phyloP scores from a whole-genome alignment of 2,113 vertebrate genomes.

The Tachuris rubrigastra region DNA sequence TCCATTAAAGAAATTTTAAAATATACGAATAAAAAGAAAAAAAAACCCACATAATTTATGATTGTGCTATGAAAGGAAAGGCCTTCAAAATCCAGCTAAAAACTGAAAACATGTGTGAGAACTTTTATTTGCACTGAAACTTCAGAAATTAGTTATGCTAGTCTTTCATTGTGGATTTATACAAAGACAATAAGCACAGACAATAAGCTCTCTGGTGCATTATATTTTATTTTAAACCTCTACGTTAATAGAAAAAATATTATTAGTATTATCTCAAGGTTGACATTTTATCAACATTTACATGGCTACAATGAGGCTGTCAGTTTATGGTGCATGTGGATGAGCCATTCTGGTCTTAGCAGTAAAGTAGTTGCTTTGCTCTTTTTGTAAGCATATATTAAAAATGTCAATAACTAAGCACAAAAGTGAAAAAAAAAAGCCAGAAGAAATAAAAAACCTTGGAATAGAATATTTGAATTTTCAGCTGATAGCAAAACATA shows the following conservation, averaged over 20 bases:
- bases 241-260: not conserved
- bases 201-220: not conserved
- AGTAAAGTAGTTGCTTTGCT: not conserved
- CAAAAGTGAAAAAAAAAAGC: not conserved
- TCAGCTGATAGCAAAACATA: not conserved
- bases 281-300: not conserved
- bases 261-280: not conserved
- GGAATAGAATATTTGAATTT: not conserved
- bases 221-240: not conserved
- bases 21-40: not conserved
- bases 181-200: not conserved
- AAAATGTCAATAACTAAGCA: not conserved
- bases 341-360: not conserved
- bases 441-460: not conserved
- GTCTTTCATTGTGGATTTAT: not conserved
- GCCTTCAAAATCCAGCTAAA: not conserved
- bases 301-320: not conserved
- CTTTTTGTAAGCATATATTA: not conserved
- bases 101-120: not conserved
- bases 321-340: not conserved
- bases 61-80: not conserved
- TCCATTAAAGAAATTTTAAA: not conserved
- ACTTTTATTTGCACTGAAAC: not conserved
- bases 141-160: not conserved
- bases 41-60: fast-evolving